These are phyloP conservation scores for Schizopygopsis malacanthus DNA, from an alignment of 2,797 vertebrate genomes.

Conservation along the genomic window DNA sequence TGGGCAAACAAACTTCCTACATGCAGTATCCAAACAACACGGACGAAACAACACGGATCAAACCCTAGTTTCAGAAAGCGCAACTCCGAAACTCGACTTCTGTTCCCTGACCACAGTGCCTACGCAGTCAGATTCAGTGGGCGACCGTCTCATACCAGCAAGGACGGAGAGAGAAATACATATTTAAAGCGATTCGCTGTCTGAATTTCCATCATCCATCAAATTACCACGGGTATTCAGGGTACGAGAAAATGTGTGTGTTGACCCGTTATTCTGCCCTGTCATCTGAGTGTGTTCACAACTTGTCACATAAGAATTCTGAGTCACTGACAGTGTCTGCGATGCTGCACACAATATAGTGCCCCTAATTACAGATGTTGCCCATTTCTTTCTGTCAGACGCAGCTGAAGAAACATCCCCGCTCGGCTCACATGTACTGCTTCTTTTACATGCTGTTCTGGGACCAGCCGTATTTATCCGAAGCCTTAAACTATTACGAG, in stretches of 20 bases:
- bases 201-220: slow-evolving; percentile 40
- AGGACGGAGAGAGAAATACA: slow-evolving; percentile 16
- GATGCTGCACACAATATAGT: slow-evolving; percentile 43
- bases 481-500: slow-evolving; percentile 31
- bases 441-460: slow-evolving; percentile 36
- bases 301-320: slow-evolving; percentile 45
- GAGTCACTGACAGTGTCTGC: slow-evolving; percentile 13
- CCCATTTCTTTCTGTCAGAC: slow-evolving; percentile 46
- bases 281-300: slow-evolving; percentile 41
- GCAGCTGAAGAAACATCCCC: slow-evolving; percentile 23
- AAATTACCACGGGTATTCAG: slow-evolving; percentile 25
- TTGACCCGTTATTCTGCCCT: slow-evolving; percentile 29
- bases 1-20: background rate
- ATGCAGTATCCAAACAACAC: slow-evolving; percentile 12
- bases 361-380: slow-evolving; percentile 52
- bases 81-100: slow-evolving; percentile 16
- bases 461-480: slow-evolving; percentile 18
- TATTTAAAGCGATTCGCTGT: slow-evolving; percentile 36
- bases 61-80: slow-evolving; percentile 24
- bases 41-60: slow-evolving; percentile 5
- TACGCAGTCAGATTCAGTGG: slow-evolving; percentile 3
- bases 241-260: slow-evolving; percentile 29
- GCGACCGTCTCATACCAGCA: background rate
- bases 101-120: slow-evolving; percentile 7
- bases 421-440: background rate